phyloP scores from a whole-genome alignment of 2,888 invertebrate species.

The Oscheius sp. region DNA sequence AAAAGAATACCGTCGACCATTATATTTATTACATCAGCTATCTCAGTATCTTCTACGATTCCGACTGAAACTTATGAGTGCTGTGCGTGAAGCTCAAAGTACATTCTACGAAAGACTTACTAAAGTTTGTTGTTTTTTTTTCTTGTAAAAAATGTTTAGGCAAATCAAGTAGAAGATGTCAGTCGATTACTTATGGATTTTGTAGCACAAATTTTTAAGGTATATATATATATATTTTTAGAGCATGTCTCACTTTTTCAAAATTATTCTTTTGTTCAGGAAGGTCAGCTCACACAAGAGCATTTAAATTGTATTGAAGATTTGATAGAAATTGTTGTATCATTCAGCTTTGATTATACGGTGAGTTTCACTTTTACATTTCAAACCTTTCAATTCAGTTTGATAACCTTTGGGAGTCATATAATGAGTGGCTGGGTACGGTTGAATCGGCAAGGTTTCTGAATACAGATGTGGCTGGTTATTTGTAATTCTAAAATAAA shows the following conservation, averaged over 20 bases:
- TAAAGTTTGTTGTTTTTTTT: background rate
- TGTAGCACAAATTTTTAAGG: conserved; percentile 10
- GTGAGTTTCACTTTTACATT: background rate
- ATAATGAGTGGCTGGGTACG: conserved; percentile 11
- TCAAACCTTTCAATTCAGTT: conserved; percentile 1
- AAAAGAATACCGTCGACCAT: background rate
- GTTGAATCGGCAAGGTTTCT: conserved; percentile 15
- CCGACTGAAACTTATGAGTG: background rate
- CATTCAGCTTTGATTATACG: background rate
- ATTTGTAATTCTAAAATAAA: background rate
- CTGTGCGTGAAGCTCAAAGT: background rate
- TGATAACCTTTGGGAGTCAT: background rate
- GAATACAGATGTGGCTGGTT: background rate
- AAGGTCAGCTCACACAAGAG: conserved; percentile 1
- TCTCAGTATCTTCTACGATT: conserved; percentile 5
- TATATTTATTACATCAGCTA: background rate
- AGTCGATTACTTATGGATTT: background rate
- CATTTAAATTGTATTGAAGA: conserved; percentile 9
- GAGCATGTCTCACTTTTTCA: background rate
- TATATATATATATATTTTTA: background rate
- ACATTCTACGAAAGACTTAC: background rate
- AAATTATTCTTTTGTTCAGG: conserved; percentile 1
- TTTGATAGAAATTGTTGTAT: background rate
- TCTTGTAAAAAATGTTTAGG: background rate
- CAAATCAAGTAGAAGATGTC: conserved; percentile 3